Conservation (phyloP, 2,797 vertebrate species). For the Coendou prehensilis region DNA sequence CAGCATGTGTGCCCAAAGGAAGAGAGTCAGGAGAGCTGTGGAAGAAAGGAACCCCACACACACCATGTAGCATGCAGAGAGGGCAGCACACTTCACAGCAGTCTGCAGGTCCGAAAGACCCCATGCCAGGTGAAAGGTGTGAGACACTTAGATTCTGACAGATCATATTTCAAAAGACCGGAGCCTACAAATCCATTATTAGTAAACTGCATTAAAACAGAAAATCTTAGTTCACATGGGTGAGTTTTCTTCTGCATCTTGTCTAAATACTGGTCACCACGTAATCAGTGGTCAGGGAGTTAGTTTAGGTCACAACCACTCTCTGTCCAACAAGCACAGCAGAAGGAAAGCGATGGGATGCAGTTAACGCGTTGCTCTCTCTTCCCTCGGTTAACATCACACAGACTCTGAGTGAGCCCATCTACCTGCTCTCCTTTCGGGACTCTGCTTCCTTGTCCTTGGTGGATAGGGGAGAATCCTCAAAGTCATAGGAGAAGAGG, state of each 20-base stretch:
- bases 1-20: slow-evolving; percentile 82
- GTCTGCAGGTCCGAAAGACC: not conserved
- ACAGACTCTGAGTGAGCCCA: slow-evolving; percentile 24
- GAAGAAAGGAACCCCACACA: slow-evolving; percentile 70
- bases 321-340: slow-evolving; percentile 11
- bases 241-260: not conserved
- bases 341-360: not conserved
- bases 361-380: not conserved
- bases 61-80: not conserved
- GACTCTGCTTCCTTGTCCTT: slow-evolving; percentile 90
- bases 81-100: fast-evolving
- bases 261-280: not conserved
- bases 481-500: slow-evolving; percentile 95
- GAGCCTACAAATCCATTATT: not conserved
- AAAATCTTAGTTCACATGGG: not conserved
- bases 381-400: not conserved
- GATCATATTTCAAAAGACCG: not conserved
- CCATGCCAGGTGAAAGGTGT: not conserved
- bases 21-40: slow-evolving; percentile 90
- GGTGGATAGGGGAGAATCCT: slow-evolving; percentile 89
- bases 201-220: not conserved
- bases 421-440: slow-evolving; percentile 92
- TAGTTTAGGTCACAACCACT: not conserved
- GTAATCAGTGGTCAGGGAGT: not conserved
- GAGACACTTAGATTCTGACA: not conserved